Percentiles rank a stretch among this genome's conserved stretches.
Evolutionary conservation across 1,140 invertebrate genomes (phyloP).

Genomic region (Caenorhabditis briggsae): DNA sequence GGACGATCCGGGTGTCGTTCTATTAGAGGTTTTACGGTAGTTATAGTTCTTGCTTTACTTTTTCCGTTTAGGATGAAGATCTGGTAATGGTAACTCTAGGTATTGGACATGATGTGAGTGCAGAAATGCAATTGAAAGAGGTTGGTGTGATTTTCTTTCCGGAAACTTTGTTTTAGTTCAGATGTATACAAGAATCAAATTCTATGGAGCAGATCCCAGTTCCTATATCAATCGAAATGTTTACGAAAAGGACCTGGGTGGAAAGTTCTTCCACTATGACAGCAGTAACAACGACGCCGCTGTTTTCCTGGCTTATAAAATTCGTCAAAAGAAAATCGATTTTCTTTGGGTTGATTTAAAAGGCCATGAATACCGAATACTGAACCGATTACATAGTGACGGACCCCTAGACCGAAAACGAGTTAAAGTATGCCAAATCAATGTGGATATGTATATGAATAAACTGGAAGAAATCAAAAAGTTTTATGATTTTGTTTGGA

Average conservation of each 20-base stretch:
- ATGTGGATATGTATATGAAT: background rate
- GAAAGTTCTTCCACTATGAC: conserved; percentile 15
- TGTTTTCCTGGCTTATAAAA: background rate
- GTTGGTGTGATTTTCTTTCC: background rate
- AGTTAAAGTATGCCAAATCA: conserved; percentile 7
- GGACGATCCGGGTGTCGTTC: no score
- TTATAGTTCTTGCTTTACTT: background rate
- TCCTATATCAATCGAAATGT: background rate
- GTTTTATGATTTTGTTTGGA: conserved; percentile 25
- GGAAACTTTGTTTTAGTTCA: background rate
- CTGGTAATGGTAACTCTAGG: conserved; percentile 13
- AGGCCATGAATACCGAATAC: background rate
- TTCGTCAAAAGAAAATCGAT: background rate
- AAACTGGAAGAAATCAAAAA: background rate
- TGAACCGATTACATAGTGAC: background rate
- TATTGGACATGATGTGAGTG: background rate
- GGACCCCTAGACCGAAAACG: background rate
- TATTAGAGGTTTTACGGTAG: no score
- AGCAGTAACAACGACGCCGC: background rate
- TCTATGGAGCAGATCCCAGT: conserved; percentile 23
- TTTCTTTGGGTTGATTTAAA: background rate
- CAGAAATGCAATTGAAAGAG: background rate
- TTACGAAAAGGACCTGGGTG: background rate
- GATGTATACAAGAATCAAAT: background rate
- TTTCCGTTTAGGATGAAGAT: background rate